A percentile compares a stretch with the other conserved stretches of the same genome.
phyloP scores from a whole-genome alignment of 1,140 invertebrate species.

The Rhopalosiphum maidis region DNA sequence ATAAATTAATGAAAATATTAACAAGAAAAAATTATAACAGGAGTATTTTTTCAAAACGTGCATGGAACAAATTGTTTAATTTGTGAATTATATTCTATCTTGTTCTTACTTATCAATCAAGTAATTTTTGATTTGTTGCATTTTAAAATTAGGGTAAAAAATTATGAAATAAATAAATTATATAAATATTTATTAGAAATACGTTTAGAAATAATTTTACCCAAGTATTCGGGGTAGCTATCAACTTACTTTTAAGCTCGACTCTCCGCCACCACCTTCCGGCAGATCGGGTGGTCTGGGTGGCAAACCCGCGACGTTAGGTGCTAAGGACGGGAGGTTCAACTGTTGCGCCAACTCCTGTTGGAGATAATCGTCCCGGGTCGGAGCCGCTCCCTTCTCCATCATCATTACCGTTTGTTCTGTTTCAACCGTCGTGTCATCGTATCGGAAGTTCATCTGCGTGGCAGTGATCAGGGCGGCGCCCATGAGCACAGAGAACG shows the following conservation, averaged over 20 bases:
- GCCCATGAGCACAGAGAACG: constrained; percentile 96
- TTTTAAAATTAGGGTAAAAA: background rate
- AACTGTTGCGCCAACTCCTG: constrained; percentile 81
- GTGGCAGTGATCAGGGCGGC: constrained; percentile 92
- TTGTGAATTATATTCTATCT: background rate
- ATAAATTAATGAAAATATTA: no score
- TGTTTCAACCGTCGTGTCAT: constrained; percentile 63
- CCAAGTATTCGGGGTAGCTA: background rate
- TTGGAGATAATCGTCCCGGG: constrained; percentile 77
- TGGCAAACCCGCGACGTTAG: constrained; percentile 55
- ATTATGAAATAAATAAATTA: background rate
- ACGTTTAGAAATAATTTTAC: background rate
- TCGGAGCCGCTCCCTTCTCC: constrained; percentile 64
- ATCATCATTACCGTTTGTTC: constrained; percentile 43
- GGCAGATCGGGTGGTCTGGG: constrained; percentile 4
- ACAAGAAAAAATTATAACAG: background rate
- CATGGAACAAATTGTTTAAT: background rate
- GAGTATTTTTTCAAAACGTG: background rate
- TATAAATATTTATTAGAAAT: background rate
- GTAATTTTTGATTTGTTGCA: background rate
- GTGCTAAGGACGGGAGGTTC: constrained; percentile 76
- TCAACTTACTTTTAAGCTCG: constrained; percentile 24
- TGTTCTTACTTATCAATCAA: background rate
- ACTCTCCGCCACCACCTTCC: background rate
- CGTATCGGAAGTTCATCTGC: constrained; percentile 84